Evolutionary conservation across 2,797 vertebrate genomes (phyloP), one percentile per base, ranked within the genome.

Genomic region (Brotula barbata): DNA sequence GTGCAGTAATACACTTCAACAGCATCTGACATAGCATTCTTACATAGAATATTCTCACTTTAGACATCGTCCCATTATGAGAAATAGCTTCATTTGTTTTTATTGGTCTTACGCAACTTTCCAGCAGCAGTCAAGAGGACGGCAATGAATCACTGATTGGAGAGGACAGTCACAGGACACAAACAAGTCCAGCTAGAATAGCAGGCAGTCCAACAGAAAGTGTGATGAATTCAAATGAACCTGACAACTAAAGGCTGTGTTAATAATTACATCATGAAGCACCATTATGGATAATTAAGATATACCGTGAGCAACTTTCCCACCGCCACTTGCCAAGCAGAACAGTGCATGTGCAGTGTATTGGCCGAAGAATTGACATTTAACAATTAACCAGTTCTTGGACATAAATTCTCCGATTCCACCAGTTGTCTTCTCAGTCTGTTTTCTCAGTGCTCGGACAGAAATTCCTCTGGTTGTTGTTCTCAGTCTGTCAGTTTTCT

Each of bases 401-500:
- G 49, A 19, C 11, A 36, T 45, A 16, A 33, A 7, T 33, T 31
- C 22, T 11, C 10, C 40, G 16, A 16, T 17, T 17, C 14, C 5
- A 8, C 13, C 40, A 40, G 6, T 33, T 19, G n/a, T 55, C 1
- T 19, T 59, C 82, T 81, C 40, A 14, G 37, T 44, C 47, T 56
- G 20, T 10, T 4, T 50, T n/a, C n/a, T n/a, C 22, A 25, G 8
- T 51, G 48, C 33, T 47, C 10, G 20, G 49, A 19, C 11, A 36
- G 42, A 16, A 33, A 7, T 33, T 31, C 22, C 5, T 7, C 13
- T 37, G 36, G 6, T 33, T 19, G n/a, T 55, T 1, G n/a, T 19
- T 59, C 82, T 81, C 40, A 14, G 37, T 44, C 47, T 56, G 20
- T 10, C 3, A n/a, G n/a, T 50, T 8, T 56, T 23, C 57, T 88